phyloP scores from a whole-genome alignment of 2,797 vertebrate species.

The Sciaenops ocellatus region DNA sequence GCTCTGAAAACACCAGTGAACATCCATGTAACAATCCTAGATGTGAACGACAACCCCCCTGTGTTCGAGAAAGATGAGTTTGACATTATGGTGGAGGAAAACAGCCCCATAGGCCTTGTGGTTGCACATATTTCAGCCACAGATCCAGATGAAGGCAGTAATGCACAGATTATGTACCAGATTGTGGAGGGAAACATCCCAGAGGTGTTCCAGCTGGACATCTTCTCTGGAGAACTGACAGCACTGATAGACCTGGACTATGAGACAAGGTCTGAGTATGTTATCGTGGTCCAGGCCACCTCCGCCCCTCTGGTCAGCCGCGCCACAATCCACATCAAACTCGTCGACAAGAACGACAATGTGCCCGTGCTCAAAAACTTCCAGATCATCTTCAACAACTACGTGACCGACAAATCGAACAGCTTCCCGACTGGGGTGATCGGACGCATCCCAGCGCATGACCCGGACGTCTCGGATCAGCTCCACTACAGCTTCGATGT shows the following conservation, averaged over 20 bases:
- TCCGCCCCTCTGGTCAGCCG: slow-evolving; percentile 96
- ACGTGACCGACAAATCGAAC: slow-evolving; percentile 93
- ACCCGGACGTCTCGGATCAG: slow-evolving; percentile 93
- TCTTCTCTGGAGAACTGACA: slow-evolving; percentile 96
- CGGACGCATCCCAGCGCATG: slow-evolving; percentile 91
- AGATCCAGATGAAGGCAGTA: slow-evolving; percentile 96
- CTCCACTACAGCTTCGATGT: slow-evolving; percentile 92
- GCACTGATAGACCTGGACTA: slow-evolving; percentile 95
- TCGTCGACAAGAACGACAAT: slow-evolving; percentile 95
- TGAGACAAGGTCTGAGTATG: slow-evolving; percentile 90
- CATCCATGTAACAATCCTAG: slow-evolving; percentile 91
- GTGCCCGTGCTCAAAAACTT: slow-evolving; percentile 94
- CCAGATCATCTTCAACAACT: slow-evolving; percentile 98
- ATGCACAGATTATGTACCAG: slow-evolving; percentile 99
- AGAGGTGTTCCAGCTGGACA: slow-evolving; percentile 96
- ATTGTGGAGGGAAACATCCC: slow-evolving; percentile 99
- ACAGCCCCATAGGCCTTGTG: slow-evolving; percentile 95
- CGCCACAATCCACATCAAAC: slow-evolving; percentile 92
- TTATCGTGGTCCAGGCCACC: slow-evolving; percentile 97
- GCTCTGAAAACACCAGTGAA: slow-evolving; percentile 89
- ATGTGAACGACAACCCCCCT: slow-evolving; percentile 97
- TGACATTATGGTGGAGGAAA: slow-evolving; percentile 95
- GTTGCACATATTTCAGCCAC: slow-evolving; percentile 93
- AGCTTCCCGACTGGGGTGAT: slow-evolving; percentile 94
- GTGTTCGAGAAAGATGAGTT: slow-evolving; percentile 96